Percentiles rank a stretch among this genome's conserved stretches.
Evolutionary conservation across 2,888 invertebrate genomes (phyloP).

Genomic region (Drosophila mayaguana): DNA sequence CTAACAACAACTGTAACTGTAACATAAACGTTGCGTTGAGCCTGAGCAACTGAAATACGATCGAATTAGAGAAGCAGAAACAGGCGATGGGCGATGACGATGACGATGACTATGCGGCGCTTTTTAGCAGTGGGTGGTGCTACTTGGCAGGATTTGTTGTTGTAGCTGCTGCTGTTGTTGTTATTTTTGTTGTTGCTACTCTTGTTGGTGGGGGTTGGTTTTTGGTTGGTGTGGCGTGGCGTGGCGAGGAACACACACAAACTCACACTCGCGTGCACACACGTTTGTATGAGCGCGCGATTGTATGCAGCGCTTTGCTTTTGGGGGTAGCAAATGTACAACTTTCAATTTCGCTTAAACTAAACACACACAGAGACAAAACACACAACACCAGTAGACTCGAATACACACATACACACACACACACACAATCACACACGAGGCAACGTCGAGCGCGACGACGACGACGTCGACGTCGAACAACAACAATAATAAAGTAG

Average conservation of each 20-base stretch:
- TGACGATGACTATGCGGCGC: constrained; percentile 55
- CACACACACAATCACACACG: constrained; percentile 45
- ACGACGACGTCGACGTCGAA: constrained; percentile 48
- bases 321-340: constrained; percentile 79
- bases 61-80: constrained; percentile 47
- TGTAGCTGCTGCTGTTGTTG: constrained; percentile 41
- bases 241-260: constrained; percentile 41
- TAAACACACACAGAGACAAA: constrained; percentile 62
- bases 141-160: constrained; percentile 62
- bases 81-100: constrained; percentile 67
- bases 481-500: constrained; percentile 73
- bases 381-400: constrained; percentile 22
- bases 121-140: constrained; percentile 71
- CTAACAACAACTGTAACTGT: constrained; percentile 33
- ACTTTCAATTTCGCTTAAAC: constrained; percentile 79
- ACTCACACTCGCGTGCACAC: constrained; percentile 42
- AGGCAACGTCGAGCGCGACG: constrained; percentile 51
- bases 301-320: constrained; percentile 80
- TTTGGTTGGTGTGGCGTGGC: constrained; percentile 69
- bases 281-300: constrained; percentile 67
- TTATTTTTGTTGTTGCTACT: constrained; percentile 47
- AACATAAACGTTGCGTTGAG: constrained; percentile 41
- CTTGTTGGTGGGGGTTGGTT: constrained; percentile 78
- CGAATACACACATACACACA: constrained; percentile 40
- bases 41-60: constrained; percentile 48